These are phyloP conservation scores for Stichopus horrens DNA, from an alignment of 53 echinoderm and acorn worm genomes.

Conservation along the genomic window DNA sequence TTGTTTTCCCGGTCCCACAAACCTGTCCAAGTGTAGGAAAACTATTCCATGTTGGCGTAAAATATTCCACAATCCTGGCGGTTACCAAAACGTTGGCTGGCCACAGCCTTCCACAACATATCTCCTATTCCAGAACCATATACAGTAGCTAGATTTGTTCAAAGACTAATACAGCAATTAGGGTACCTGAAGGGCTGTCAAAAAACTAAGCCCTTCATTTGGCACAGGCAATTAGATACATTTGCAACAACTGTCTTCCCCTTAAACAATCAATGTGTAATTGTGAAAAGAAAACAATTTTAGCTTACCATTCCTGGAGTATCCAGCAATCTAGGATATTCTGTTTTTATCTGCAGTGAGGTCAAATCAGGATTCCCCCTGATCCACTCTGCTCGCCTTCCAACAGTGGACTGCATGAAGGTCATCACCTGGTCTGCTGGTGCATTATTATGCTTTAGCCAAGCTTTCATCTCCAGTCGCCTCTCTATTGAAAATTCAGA, in stretches of 20 bases:
- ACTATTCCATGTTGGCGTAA: too few species aligned
- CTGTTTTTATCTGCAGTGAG: conserved; percentile 27
- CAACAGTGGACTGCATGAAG: conserved; percentile 22
- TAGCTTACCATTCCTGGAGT: conserved; percentile 36
- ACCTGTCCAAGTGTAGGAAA: too few species aligned
- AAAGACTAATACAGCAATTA: too few species aligned
- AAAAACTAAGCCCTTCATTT: neutral
- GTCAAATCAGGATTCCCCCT: conserved; percentile 10
- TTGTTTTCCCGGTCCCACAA: too few species aligned
- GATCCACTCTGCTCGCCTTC: conserved; percentile 33
- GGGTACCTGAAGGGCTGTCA: too few species aligned
- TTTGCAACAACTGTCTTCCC: neutral
- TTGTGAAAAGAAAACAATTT: neutral
- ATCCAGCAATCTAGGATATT: conserved; percentile 24
- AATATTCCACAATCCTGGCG: too few species aligned
- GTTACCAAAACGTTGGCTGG: too few species aligned
- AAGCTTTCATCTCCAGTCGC: conserved; percentile 28
- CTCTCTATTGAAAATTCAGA: conserved; percentile 20
- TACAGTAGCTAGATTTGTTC: too few species aligned
- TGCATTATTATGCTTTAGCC: conserved; percentile 30
- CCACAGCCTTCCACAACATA: too few species aligned
- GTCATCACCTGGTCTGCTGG: conserved; percentile 4
- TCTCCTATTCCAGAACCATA: too few species aligned
- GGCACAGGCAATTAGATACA: neutral
- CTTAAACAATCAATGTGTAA: neutral